A percentile compares a stretch with the other conserved stretches of the same genome.
These are phyloP conservation scores for Pluvialis apricaria DNA, from an alignment of 2,113 vertebrate species.

Conservation along the genomic window DNA sequence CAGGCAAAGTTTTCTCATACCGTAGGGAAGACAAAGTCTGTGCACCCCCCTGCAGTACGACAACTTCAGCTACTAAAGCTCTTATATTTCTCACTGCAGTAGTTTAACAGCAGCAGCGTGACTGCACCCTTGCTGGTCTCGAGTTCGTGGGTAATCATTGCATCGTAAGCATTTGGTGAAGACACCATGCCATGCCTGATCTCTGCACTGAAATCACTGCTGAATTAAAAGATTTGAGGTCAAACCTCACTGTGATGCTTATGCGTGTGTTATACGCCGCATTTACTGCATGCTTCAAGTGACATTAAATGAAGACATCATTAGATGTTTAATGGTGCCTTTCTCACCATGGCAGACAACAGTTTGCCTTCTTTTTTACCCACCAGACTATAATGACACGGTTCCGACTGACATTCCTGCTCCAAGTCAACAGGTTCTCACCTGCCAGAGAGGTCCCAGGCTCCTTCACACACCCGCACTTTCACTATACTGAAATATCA, in stretches of 20 bases:
- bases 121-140: rapidly evolving
- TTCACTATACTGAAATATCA: not conserved
- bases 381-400: rapidly evolving
- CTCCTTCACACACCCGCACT: not conserved
- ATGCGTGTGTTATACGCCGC: rapidly evolving
- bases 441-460: not conserved
- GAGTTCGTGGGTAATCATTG: rapidly evolving
- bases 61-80: not conserved
- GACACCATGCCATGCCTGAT: rapidly evolving
- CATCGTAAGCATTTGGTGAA: not conserved
- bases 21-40: rapidly evolving
- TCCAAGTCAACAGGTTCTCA: not conserved
- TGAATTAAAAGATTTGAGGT: not conserved
- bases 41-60: too few relatives aligned
- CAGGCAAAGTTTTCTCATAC: not conserved
- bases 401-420: not conserved
- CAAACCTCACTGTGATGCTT: not conserved
- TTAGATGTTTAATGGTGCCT: not conserved
- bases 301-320: not conserved
- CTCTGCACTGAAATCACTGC: not conserved
- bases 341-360: not conserved
- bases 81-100: rapidly evolving
- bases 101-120: not conserved
- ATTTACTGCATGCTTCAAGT: not conserved
- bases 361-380: not conserved